These are phyloP conservation scores for Whitmania pigra DNA, from an alignment of 1,140 invertebrate species.

Conservation along the genomic window DNA sequence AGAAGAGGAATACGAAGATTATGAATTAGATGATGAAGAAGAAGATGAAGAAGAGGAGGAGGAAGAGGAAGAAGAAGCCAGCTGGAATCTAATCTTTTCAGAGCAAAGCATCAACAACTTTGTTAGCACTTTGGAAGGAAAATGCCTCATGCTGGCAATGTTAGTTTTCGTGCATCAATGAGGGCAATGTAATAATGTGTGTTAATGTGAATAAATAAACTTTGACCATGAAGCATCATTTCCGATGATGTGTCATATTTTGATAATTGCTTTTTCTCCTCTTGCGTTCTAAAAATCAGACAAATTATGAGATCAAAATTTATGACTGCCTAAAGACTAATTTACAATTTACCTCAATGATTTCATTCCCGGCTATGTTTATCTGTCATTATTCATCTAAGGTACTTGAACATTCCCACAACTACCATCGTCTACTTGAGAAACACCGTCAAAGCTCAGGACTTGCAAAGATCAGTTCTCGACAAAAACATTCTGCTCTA, in stretches of 20 bases:
- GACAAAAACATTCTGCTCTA: background rate
- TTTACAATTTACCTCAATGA: background rate
- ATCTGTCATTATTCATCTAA: background rate
- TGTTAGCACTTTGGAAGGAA: background rate
- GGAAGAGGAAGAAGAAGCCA: background rate
- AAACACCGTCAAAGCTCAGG: background rate
- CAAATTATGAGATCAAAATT: too few relatives aligned
- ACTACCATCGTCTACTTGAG: slow-evolving; percentile 2
- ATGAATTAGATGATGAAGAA: background rate
- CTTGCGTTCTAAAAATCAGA: background rate
- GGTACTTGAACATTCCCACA: slow-evolving; percentile 6
- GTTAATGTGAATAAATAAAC: too few relatives aligned
- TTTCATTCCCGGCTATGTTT: background rate
- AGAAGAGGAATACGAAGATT: too few relatives aligned
- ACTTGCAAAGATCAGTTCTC: background rate
- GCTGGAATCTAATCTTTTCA: background rate
- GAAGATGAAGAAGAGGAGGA: slow-evolving; percentile 5
- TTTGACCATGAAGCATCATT: background rate
- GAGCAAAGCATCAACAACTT: background rate
- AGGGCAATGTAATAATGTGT: background rate
- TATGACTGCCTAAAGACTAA: too few relatives aligned
- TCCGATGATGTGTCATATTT: background rate
- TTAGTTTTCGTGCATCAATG: background rate
- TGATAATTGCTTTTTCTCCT: background rate
- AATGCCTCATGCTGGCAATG: slow-evolving; percentile 3